phyloP scores from a whole-genome alignment of 2,113 vertebrate genomes.

The Lepus europaeus region DNA sequence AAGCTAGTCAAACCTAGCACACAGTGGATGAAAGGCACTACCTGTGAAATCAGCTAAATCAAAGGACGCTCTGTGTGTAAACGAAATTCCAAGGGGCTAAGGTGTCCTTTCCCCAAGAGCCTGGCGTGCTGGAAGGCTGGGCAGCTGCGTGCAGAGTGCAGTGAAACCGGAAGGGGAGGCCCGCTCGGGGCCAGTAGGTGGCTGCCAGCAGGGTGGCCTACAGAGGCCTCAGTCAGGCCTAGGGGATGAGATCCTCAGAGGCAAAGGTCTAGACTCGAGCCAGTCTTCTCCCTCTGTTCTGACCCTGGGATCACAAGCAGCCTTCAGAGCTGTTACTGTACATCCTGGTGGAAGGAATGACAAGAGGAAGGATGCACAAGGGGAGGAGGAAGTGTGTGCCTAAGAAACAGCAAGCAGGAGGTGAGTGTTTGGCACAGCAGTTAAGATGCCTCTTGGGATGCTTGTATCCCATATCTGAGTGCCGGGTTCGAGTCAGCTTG shows the following conservation, averaged over 20 bases:
- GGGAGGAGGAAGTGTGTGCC: neutral
- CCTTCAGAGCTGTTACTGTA: neutral
- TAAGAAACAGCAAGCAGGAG: neutral
- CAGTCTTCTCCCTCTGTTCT: neutral
- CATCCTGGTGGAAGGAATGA: neutral
- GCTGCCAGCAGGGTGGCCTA: neutral
- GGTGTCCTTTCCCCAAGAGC: neutral
- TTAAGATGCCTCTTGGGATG: too few relatives aligned
- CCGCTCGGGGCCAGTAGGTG: neutral
- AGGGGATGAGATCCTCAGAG: neutral
- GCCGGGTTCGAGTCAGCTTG: too few relatives aligned
- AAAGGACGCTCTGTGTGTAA: neutral
- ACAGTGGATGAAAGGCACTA: neutral
- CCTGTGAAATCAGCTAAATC: neutral
- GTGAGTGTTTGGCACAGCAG: too few relatives aligned
- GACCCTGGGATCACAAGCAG: constrained; percentile 27
- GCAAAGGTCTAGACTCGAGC: constrained; percentile 9
- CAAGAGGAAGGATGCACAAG: neutral
- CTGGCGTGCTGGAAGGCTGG: neutral
- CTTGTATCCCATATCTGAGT: too few relatives aligned
- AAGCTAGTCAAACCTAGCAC: constrained; percentile 41
- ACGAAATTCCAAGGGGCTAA: neutral
- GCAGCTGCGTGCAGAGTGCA: neutral
- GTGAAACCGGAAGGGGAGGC: neutral
- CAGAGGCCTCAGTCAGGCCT: neutral